Conservation (phyloP, 2,113 vertebrate species). For the Clinocottus analis region DNA sequence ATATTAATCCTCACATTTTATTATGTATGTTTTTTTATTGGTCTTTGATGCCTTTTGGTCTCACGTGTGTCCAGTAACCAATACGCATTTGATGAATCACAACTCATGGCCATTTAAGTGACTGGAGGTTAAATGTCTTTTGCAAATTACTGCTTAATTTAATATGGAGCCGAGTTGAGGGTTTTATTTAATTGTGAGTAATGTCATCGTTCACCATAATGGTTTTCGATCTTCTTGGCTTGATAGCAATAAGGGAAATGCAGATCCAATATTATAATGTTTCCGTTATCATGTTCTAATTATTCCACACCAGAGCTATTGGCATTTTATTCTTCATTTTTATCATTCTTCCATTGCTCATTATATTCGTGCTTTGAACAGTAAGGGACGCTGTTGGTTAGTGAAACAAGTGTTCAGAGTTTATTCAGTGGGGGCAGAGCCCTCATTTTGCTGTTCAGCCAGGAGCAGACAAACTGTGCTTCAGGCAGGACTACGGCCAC, state of each 20-base stretch:
- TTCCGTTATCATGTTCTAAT: background rate
- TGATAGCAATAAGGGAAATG: background rate
- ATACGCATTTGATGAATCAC: constrained; percentile 12
- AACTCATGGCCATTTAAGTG: background rate
- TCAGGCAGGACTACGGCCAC: background rate
- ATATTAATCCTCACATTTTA: background rate
- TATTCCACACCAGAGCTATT: background rate
- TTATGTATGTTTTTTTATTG: background rate
- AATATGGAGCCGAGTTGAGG: too few relatives aligned
- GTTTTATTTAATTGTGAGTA: background rate
- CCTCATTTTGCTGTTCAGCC: background rate
- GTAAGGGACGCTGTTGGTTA: constrained; percentile 68
- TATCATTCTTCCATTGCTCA: background rate
- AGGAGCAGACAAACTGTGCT: background rate
- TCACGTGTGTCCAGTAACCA: rapidly evolving
- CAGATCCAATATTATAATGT: background rate
- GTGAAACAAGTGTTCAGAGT: constrained; percentile 10
- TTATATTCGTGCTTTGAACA: constrained; percentile 46
- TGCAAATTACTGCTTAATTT: background rate
- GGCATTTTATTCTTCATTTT: constrained; percentile 24
- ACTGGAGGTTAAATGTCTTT: rapidly evolving
- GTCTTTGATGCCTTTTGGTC: background rate
- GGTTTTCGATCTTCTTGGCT: background rate
- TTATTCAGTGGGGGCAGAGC: constrained; percentile 11
- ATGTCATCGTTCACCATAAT: background rate